phyloP scores from a whole-genome alignment of 2,797 vertebrate genomes.

The Pipistrellus pygmaeus region DNA sequence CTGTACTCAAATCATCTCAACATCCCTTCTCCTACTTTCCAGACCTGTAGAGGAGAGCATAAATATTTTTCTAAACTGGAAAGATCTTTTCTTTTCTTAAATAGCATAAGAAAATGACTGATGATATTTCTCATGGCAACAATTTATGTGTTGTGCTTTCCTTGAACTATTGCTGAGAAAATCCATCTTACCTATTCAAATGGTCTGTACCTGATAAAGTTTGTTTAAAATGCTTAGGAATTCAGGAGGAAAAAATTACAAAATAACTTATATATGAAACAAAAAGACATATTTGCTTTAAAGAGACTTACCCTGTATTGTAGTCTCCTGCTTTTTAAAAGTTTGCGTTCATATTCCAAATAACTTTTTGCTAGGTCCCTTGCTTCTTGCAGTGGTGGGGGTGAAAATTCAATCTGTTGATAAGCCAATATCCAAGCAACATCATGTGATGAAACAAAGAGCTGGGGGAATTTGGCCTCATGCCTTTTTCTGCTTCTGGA shows the following conservation, averaged over 20 bases:
- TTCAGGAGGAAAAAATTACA: not conserved
- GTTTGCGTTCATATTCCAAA: constrained; percentile 68
- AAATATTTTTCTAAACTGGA: constrained; percentile 61
- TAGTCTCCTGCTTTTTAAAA: constrained; percentile 3
- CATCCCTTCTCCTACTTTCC: constrained; percentile 58
- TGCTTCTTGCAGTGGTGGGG: not conserved
- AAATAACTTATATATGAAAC: constrained; percentile 45
- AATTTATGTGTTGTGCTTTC: constrained; percentile 46
- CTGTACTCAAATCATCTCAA: constrained; percentile 18
- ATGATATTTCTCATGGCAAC: constrained; percentile 28
- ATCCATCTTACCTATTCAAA: constrained; percentile 23
- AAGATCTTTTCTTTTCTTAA: constrained; percentile 53
- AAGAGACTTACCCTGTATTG: constrained; percentile 75
- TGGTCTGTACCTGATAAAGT: not conserved
- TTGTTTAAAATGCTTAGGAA: constrained; percentile 60
- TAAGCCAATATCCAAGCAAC: constrained; percentile 82
- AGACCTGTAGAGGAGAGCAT: constrained; percentile 51
- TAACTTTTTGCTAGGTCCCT: constrained; percentile 60
- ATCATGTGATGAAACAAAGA: constrained; percentile 39
- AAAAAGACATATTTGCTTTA: constrained; percentile 22
- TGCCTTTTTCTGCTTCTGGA: constrained; percentile 63
- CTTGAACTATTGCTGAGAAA: constrained; percentile 52
- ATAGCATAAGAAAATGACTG: constrained; percentile 60
- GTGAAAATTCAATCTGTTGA: constrained; percentile 78
- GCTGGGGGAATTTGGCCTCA: constrained; percentile 13